These are phyloP conservation scores for Meloidogyne hapla DNA, from an alignment of 1,140 invertebrate genomes.

Conservation along the genomic window DNA sequence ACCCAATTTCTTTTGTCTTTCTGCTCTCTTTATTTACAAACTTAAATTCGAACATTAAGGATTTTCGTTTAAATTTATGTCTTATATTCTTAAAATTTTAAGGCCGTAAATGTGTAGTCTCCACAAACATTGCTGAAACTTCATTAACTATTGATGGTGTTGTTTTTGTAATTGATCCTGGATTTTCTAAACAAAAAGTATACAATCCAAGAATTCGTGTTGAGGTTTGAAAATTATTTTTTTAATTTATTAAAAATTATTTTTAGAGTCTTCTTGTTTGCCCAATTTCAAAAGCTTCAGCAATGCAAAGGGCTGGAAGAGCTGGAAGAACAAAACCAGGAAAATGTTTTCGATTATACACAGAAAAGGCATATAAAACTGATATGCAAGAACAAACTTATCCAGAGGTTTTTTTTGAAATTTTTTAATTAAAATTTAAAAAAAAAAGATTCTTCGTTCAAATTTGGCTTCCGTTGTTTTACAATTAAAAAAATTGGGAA, in stretches of 20 bases:
- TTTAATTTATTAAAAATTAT: neutral
- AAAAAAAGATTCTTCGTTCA: conserved; percentile 67
- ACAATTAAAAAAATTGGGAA: conserved; percentile 96
- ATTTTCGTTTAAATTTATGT: no score
- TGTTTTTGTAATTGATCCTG: conserved; percentile 99
- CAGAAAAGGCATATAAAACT: conserved; percentile 95
- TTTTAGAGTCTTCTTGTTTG: conserved; percentile 79
- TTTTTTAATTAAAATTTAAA: neutral
- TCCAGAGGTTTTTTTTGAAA: conserved; percentile 82
- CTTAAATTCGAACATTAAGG: no score
- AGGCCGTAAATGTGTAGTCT: conserved; percentile 76
- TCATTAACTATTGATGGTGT: conserved; percentile 98
- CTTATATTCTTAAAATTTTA: conserved; percentile 12
- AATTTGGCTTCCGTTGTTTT: conserved; percentile 95
- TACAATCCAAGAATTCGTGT: conserved; percentile 95
- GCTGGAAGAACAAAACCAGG: conserved; percentile 93
- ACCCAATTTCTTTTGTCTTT: no score
- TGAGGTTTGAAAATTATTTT: conserved; percentile 71
- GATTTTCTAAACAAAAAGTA: conserved; percentile 98
- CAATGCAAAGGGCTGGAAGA: conserved; percentile 85
- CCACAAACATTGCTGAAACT: conserved; percentile 98
- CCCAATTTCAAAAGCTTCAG: conserved; percentile 98
- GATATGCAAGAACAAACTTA: conserved; percentile 99
- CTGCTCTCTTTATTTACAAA: no score
- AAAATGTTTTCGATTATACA: conserved; percentile 97